phyloP scores from a whole-genome alignment of 2,888 invertebrate species.

The Diplolepis rosae region DNA sequence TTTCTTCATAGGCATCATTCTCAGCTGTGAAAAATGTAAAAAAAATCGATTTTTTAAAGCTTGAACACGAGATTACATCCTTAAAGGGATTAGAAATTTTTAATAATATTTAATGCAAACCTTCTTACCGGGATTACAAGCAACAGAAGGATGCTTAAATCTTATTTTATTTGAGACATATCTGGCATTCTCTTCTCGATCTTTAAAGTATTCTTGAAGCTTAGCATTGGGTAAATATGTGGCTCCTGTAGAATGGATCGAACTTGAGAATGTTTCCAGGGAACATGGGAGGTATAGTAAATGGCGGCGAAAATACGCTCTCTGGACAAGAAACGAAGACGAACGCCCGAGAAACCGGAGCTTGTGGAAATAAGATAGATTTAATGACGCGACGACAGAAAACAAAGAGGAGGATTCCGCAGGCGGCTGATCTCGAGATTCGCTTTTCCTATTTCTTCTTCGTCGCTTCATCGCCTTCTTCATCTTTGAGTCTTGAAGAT shows the following conservation, averaged over 20 bases:
- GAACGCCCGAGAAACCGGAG: slow-evolving; percentile 20
- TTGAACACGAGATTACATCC: too few species aligned
- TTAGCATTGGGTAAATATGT: slow-evolving; percentile 41
- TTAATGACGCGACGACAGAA: slow-evolving; percentile 29
- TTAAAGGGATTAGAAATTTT: too few species aligned
- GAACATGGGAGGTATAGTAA: slow-evolving; percentile 41
- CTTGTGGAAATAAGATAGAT: slow-evolving; percentile 9
- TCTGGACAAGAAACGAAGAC: slow-evolving; percentile 36
- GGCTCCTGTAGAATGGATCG: slow-evolving; percentile 39
- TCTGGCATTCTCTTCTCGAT: slow-evolving; percentile 20
- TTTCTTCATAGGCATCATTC: too few species aligned
- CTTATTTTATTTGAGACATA: slow-evolving; percentile 27
- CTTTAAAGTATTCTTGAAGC: not conserved
- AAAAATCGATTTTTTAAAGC: too few species aligned
- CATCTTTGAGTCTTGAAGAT: not conserved
- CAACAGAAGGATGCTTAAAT: not conserved
- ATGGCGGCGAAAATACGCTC: slow-evolving; percentile 26
- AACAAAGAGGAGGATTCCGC: slow-evolving; percentile 9
- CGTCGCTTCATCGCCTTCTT: not conserved
- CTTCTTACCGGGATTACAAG: too few species aligned
- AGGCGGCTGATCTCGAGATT: slow-evolving; percentile 24
- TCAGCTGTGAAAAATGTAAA: too few species aligned
- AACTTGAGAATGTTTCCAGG: slow-evolving; percentile 5
- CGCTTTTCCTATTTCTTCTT: slow-evolving; percentile 13
- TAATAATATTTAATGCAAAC: slow-evolving; percentile 1